Percentiles rank a stretch among this genome's conserved stretches.
These are phyloP conservation scores for Tragelaphus eurycerus DNA, from an alignment of 2,797 vertebrate species.

Conservation along the genomic window DNA sequence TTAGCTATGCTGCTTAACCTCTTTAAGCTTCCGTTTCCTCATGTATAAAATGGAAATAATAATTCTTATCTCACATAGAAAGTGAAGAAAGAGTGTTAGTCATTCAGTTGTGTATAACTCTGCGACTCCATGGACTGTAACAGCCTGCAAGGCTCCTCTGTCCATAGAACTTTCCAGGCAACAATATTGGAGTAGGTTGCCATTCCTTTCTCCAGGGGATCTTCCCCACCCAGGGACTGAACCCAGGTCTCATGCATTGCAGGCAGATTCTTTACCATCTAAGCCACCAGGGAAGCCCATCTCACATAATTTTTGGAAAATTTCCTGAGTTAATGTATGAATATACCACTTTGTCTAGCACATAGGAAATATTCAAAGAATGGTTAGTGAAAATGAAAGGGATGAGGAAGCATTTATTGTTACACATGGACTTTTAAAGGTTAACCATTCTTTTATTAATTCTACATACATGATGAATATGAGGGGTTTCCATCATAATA, in stretches of 20 bases:
- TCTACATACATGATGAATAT: not conserved
- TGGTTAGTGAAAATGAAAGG: not conserved
- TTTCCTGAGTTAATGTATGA: not conserved
- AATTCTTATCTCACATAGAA: conserved; percentile 19
- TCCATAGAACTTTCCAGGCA: not conserved
- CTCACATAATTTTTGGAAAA: not conserved
- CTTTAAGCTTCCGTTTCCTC: conserved; percentile 2
- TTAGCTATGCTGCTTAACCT: not conserved
- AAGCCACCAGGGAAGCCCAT: not conserved
- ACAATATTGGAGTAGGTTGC: not conserved
- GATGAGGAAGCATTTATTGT: not conserved
- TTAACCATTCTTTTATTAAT: conserved; percentile 9
- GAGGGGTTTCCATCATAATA: not conserved
- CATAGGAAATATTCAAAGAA: not conserved
- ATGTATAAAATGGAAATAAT: conserved; percentile 19
- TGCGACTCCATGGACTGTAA: not conserved
- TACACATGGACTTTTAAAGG: not conserved
- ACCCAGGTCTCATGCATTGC: not conserved
- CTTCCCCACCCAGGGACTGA: not conserved
- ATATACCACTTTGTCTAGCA: not conserved
- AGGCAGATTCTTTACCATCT: not conserved
- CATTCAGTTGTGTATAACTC: not conserved
- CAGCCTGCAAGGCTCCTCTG: not conserved
- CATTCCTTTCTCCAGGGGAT: not conserved
- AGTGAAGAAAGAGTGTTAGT: not conserved